Evolutionary conservation across 2,113 vertebrate species (phyloP).

Genomic region (Corythaeola cristata): DNA sequence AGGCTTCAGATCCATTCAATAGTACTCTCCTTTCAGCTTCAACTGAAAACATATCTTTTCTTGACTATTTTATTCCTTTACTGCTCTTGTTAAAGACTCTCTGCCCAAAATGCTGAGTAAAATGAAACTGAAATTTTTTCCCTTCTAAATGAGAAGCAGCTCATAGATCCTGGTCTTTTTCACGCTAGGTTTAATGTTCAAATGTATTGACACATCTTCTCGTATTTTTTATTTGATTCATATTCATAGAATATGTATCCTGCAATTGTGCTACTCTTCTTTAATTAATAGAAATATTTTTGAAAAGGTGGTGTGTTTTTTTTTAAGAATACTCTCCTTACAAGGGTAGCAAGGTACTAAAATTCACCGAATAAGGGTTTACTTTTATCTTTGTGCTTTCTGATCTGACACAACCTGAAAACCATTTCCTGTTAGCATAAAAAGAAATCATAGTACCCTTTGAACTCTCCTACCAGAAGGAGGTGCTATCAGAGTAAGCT

Average conservation of each 20-base stretch:
- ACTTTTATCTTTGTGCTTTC: neutral
- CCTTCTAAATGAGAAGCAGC: neutral
- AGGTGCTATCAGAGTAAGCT: neutral
- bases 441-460: neutral
- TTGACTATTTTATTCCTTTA: neutral
- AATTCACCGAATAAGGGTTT: neutral
- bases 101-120: accelerated
- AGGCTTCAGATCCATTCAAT: neutral
- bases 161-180: neutral
- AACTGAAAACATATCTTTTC: neutral
- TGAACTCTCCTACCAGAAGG: neutral
- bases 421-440: neutral
- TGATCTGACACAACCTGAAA: neutral
- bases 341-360: neutral
- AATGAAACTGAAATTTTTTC: neutral
- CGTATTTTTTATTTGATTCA: neutral
- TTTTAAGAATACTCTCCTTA: neutral
- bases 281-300: neutral
- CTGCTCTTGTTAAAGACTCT: neutral
- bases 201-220: neutral
- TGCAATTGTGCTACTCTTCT: neutral
- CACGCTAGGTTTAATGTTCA: neutral
- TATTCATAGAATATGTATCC: neutral
- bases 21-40: neutral
- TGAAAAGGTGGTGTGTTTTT: neutral